phyloP scores from a whole-genome alignment of 2,113 vertebrate genomes.

The Amia ocellicauda region DNA sequence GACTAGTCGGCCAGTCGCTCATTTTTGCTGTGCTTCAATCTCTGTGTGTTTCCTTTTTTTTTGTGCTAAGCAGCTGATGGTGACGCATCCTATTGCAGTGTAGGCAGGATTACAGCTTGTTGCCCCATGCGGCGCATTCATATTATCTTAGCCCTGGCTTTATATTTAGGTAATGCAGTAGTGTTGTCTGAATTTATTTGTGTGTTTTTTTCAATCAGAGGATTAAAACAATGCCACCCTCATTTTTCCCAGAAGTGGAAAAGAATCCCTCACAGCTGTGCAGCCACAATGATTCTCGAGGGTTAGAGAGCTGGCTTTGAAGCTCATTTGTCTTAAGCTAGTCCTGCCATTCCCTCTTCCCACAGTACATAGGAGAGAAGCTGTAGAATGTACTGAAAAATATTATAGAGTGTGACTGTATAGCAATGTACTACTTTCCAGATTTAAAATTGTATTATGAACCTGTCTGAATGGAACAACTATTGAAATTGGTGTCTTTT shows the following conservation, averaged over 20 bases:
- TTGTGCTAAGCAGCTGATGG: neutral
- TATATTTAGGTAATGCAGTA: conserved; percentile 7
- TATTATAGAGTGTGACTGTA: too few relatives aligned
- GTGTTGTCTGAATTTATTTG: conserved; percentile 10
- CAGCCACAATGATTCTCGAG: neutral
- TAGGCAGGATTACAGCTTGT: neutral
- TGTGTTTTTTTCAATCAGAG: conserved; percentile 7
- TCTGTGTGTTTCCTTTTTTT: neutral
- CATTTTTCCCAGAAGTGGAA: conserved; percentile 18
- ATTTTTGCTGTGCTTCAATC: too few relatives aligned
- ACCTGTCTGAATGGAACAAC: too few relatives aligned
- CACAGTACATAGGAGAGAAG: too few relatives aligned
- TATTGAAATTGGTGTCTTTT: too few relatives aligned
- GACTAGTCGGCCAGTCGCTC: too few relatives aligned
- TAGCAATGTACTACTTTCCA: too few relatives aligned
- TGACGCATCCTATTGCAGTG: neutral
- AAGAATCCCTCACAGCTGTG: conserved; percentile 15
- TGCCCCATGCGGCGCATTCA: neutral
- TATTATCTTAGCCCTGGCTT: neutral
- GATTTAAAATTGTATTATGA: too few relatives aligned
- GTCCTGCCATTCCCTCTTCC: neutral
- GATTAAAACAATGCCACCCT: conserved; percentile 16
- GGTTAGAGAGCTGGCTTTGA: neutral
- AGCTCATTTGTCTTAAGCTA: conserved; percentile 9
- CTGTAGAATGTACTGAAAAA: too few relatives aligned